Evolutionary conservation across 1,140 invertebrate genomes (phyloP).

Genomic region (Micrasema longulum): DNA sequence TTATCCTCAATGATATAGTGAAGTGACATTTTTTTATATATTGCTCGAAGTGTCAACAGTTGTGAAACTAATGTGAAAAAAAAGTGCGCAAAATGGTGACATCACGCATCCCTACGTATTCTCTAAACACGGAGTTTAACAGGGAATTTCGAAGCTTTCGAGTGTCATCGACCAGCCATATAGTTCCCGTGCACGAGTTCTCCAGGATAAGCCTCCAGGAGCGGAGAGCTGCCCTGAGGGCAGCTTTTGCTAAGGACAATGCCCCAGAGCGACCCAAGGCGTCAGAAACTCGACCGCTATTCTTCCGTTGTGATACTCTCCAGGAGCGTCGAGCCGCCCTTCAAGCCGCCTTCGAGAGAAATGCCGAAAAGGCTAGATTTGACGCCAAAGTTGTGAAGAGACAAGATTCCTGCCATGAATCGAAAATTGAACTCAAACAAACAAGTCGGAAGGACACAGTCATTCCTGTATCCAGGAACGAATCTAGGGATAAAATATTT

Average conservation of each 20-base stretch:
- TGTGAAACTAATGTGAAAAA: slow-evolving; percentile 9
- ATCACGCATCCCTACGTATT: slow-evolving; percentile 69
- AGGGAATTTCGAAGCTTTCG: slow-evolving; percentile 69
- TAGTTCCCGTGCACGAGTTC: slow-evolving; percentile 68
- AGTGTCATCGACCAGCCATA: slow-evolving; percentile 64
- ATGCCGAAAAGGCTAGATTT: slow-evolving; percentile 42
- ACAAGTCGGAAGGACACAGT: slow-evolving; percentile 14
- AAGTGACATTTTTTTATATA: too few relatives aligned
- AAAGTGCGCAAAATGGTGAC: slow-evolving; percentile 61
- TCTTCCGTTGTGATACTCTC: slow-evolving; percentile 48
- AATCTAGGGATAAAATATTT: slow-evolving; percentile 39
- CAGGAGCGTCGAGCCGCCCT: slow-evolving; percentile 49
- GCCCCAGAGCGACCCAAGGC: slow-evolving; percentile 66
- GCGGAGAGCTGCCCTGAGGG: slow-evolving; percentile 64
- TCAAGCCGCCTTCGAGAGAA: slow-evolving; percentile 50
- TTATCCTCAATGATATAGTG: too few relatives aligned
- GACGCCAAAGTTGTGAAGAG: slow-evolving; percentile 35
- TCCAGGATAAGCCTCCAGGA: slow-evolving; percentile 67
- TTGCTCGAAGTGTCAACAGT: background rate
- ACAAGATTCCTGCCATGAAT: slow-evolving; percentile 25
- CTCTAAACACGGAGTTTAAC: slow-evolving; percentile 69
- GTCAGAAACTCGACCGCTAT: slow-evolving; percentile 57
- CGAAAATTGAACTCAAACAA: slow-evolving; percentile 10
- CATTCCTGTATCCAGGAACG: slow-evolving; percentile 26
- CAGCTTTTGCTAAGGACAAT: slow-evolving; percentile 64